Conservation (phyloP, 2,797 vertebrate species). For the Spondyliosoma cantharus region DNA sequence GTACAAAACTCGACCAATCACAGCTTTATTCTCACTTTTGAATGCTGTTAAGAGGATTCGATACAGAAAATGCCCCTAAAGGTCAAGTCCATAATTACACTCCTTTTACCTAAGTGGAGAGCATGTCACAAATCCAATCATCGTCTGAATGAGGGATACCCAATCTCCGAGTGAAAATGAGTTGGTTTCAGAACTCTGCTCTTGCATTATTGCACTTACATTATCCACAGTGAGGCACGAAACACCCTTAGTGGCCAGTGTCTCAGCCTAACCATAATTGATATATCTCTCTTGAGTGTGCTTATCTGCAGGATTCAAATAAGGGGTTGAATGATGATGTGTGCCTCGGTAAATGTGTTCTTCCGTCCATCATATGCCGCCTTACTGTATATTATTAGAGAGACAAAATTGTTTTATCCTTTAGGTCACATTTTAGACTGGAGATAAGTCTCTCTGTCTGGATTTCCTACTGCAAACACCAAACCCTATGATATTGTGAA, state of each 20-base stretch:
- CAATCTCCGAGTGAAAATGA: conserved; percentile 61
- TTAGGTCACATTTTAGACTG: background rate
- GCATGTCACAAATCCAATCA: conserved; percentile 70
- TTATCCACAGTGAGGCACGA: conserved; percentile 45
- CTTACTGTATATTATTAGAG: background rate
- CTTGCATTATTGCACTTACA: conserved; percentile 56
- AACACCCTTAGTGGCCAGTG: conserved; percentile 51
- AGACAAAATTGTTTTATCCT: conserved; percentile 12
- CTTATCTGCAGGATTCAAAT: conserved; percentile 55
- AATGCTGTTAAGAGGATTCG: conserved; percentile 51
- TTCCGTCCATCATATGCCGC: background rate
- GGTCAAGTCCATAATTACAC: conserved; percentile 73
- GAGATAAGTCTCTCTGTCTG: background rate
- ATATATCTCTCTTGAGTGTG: conserved; percentile 32
- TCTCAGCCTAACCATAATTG: conserved; percentile 53
- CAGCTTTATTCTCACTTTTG: conserved; percentile 65
- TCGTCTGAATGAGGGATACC: conserved; percentile 51
- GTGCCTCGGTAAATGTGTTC: conserved; percentile 6
- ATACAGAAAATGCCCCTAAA: conserved; percentile 59
- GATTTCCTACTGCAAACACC: conserved; percentile 18
- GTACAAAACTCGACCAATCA: conserved; percentile 59
- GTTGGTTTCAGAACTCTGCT: conserved; percentile 54
- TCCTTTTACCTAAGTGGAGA: conserved; percentile 68
- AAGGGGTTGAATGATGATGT: conserved; percentile 31
- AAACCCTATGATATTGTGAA: conserved; percentile 32